Conservation (phyloP, 2,797 vertebrate species). For the Myiotriccus ornatus region DNA sequence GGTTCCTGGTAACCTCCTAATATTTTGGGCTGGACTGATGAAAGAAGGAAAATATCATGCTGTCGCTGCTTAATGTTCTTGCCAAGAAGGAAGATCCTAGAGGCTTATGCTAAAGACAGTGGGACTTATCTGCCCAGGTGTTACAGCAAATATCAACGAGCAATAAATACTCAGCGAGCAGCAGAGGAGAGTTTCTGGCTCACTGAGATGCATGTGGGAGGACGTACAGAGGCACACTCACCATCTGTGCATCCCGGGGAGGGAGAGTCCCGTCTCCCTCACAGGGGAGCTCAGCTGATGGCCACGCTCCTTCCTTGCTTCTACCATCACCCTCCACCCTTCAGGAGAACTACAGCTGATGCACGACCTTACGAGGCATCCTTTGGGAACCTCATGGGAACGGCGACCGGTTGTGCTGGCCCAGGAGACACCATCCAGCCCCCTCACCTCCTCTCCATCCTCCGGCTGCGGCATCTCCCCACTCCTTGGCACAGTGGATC, state of each 20-base stretch:
- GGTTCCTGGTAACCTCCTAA: background rate
- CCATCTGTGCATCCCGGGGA: background rate
- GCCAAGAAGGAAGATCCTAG: constrained; percentile 20
- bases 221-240: background rate
- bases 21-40: background rate
- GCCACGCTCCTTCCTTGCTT: background rate
- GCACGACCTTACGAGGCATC: rapidly evolving
- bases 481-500: background rate
- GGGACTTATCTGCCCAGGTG: constrained; percentile 53
- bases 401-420: rapidly evolving
- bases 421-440: background rate
- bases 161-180: constrained; percentile 22
- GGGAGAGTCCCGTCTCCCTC: background rate
- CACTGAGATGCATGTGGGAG: background rate
- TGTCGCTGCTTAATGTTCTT: background rate
- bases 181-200: constrained; percentile 2
- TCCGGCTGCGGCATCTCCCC: rapidly evolving
- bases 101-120: constrained; percentile 43
- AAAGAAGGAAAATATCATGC: background rate
- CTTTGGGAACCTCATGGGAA: background rate
- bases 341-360: background rate
- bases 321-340: background rate
- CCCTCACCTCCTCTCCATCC: background rate
- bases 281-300: background rate
- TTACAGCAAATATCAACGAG: constrained; percentile 20